These are phyloP conservation scores for Petrolisthes cinctipes DNA, from an alignment of 2,888 invertebrate genomes.

Conservation along the genomic window DNA sequence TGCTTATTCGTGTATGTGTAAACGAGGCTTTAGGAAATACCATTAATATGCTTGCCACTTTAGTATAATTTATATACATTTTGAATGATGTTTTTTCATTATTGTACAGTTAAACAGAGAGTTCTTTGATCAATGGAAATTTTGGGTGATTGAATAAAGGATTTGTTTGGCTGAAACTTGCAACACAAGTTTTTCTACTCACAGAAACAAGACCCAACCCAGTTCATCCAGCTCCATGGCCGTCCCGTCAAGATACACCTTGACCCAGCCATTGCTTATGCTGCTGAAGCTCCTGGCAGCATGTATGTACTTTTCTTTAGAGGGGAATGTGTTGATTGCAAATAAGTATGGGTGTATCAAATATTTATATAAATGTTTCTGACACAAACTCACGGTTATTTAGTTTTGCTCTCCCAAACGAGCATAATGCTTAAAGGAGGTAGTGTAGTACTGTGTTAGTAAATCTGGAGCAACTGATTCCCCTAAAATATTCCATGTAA, in stretches of 20 bases:
- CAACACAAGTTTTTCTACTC: constrained; percentile 66
- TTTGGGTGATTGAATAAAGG: not conserved
- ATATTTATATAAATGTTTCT: too few species aligned
- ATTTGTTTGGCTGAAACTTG: constrained; percentile 3
- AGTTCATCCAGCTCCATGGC: constrained; percentile 96
- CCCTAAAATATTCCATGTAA: too few species aligned
- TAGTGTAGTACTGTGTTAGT: too few species aligned
- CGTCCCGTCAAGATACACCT: constrained; percentile 92
- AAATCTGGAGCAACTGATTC: too few species aligned
- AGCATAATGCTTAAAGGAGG: too few species aligned
- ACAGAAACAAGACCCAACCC: constrained; percentile 97
- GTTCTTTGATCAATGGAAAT: not conserved
- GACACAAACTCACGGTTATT: too few species aligned
- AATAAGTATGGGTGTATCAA: too few species aligned
- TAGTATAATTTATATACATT: too few species aligned
- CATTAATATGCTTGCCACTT: not conserved
- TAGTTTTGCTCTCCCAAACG: too few species aligned
- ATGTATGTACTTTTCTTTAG: constrained; percentile 79
- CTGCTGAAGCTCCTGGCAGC: constrained; percentile 95
- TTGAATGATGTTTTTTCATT: too few species aligned
- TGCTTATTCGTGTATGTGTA: not conserved
- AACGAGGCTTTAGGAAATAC: not conserved
- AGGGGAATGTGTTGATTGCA: not conserved
- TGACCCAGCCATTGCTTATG: constrained; percentile 92
- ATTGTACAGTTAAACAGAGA: too few species aligned